phyloP scores from a whole-genome alignment of 2,888 invertebrate species.

The Sphinx pinastri region DNA sequence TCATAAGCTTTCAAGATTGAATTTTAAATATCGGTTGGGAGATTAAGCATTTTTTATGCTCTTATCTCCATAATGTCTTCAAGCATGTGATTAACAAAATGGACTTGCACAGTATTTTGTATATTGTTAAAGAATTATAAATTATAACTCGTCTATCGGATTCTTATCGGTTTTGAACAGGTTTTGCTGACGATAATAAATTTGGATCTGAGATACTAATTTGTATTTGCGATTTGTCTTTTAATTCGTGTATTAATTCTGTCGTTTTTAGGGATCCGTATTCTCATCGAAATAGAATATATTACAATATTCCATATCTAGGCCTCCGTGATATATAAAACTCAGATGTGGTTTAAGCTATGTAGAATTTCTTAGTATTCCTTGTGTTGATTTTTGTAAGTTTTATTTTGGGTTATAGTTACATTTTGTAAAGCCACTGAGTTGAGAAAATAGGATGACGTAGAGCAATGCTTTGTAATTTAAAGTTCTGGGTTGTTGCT shows the following conservation, averaged over 20 bases:
- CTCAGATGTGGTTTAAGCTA: no score
- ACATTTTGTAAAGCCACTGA: no score
- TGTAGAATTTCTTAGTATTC: no score
- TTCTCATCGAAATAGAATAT: no score
- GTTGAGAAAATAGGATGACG: no score
- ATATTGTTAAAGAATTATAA: background rate
- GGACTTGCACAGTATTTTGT: background rate
- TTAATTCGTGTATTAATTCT: background rate
- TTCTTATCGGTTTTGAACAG: conserved; percentile 12
- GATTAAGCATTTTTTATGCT: conserved; percentile 5
- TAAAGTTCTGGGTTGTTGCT: no score
- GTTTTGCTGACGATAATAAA: background rate
- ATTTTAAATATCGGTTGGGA: background rate
- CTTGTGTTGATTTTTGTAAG: no score
- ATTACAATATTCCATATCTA: no score
- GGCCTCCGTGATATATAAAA: no score
- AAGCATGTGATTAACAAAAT: background rate
- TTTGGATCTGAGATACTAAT: background rate
- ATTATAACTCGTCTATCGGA: background rate
- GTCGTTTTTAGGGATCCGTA: background rate
- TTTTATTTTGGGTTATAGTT: no score
- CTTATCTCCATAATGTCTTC: background rate
- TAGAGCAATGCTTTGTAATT: no score
- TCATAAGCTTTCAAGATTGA: background rate
- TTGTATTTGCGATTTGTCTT: background rate